Base-by-base conservation (phyloP, 2,797 vertebrate genomes). In the Amniataba percoides region DNA sequence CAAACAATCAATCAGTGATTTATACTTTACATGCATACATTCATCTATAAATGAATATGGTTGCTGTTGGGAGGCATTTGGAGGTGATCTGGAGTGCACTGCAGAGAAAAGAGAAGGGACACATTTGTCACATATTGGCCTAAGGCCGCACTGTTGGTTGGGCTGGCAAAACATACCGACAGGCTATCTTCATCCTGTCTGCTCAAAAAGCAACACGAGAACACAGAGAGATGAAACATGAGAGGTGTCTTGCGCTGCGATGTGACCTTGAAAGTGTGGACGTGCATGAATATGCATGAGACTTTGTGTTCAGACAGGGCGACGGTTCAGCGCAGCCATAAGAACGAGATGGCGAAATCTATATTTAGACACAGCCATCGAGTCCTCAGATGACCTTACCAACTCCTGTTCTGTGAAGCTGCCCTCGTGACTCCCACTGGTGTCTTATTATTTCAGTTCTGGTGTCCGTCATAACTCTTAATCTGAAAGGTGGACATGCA, bases 311-410 rank as follows among this genome's bases (percentile, higher is more conserved):
- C 56, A 70, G 69, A 67, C 59, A 18, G 53, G 51, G 62, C 68
- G 59, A 80, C 39, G 71, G 67, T 81, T 77, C 75, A 84, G 72
- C 76, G 75, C 80, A 61, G 77, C 59, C 77, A 70, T 46, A 78
- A 25, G 46, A 76, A 81, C 3, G 4, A 81, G 58, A 80, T 40
- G 52, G 72, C 81, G 64, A 81, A 64, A 82, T 81, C 81, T 89
- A 88, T 85, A 80, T 81, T 88, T 85, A 88, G 80, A 69, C 45
- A n/a, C 34, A 68, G 82, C 55, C 78, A 78, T 77, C 42, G 19
- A 59, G 71, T 83, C 77, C 85, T 87, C 53, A 78, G 62, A 78
- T 76, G 83, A 87, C 88, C 79, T 86, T 75, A 45, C 43, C 21
- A 58, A 68, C 73, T 84, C 25, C 34, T 77, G 71, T 51, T 76